phyloP scores from a whole-genome alignment of 2,888 invertebrate genomes.

The Drosophila pseudotalamancana region DNA sequence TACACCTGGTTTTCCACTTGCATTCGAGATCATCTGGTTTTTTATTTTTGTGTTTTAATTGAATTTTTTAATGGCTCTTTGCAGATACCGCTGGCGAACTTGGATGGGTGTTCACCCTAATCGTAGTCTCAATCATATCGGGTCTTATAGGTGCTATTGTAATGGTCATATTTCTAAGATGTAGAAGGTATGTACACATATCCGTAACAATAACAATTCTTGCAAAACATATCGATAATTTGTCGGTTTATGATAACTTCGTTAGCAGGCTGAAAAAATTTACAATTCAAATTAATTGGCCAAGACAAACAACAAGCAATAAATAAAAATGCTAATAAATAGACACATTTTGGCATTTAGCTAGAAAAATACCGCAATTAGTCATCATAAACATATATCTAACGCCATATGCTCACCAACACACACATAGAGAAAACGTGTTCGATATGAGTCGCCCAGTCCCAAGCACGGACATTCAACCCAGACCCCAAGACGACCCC shows the following conservation, averaged over 20 bases:
- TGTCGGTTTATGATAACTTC: conserved; percentile 1
- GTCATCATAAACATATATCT: conserved; percentile 59
- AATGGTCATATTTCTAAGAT: conserved; percentile 89
- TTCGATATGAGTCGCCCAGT: conserved; percentile 19
- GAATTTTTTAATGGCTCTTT: conserved; percentile 56
- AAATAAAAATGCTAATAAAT: conserved; percentile 59
- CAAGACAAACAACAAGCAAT: conserved; percentile 49
- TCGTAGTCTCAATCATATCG: conserved; percentile 89
- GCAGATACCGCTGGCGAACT: conserved; percentile 84
- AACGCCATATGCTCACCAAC: conserved; percentile 6
- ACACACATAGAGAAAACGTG: conserved; percentile 3
- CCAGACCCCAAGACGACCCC: conserved; percentile 63
- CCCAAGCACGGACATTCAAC: conserved; percentile 65
- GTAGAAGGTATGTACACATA: conserved; percentile 84
- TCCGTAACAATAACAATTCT: background rate
- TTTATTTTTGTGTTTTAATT: conserved; percentile 30
- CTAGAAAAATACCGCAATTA: conserved; percentile 68
- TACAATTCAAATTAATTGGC: conserved; percentile 71
- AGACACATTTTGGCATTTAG: conserved; percentile 69
- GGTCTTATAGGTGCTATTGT: conserved; percentile 90
- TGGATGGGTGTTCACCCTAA: conserved; percentile 88
- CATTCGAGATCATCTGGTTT: conserved; percentile 38
- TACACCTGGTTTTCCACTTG: conserved; percentile 27
- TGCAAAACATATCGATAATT: conserved; percentile 1
- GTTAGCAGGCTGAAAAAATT: conserved; percentile 40